These are phyloP conservation scores for Emydocephalus ijimae DNA, from an alignment of 2,113 vertebrate species.

Conservation along the genomic window DNA sequence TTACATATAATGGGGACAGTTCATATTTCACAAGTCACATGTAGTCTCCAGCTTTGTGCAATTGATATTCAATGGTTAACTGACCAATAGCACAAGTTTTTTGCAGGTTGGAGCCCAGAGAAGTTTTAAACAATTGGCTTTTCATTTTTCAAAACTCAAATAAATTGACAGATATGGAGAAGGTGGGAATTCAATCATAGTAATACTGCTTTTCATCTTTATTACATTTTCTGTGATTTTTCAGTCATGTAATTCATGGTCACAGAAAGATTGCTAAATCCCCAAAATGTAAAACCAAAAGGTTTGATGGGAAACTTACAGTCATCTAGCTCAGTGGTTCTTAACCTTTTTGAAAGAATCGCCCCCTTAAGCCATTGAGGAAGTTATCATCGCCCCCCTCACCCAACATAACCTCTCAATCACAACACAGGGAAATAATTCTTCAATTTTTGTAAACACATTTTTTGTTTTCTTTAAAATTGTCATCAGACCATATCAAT, in stretches of 20 bases:
- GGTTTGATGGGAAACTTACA: background rate
- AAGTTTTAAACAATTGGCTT: background rate
- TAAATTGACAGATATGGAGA: background rate
- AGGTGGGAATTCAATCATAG: background rate
- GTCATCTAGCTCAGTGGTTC: background rate
- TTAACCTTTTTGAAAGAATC: too few species aligned
- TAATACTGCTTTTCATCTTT: background rate
- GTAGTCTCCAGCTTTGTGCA: background rate
- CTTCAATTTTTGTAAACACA: too few species aligned
- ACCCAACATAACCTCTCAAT: too few species aligned
- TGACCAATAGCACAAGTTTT: background rate
- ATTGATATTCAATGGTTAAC: background rate
- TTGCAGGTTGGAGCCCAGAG: background rate
- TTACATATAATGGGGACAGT: background rate
- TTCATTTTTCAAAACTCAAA: background rate
- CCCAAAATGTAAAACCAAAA: background rate
- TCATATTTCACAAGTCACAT: background rate
- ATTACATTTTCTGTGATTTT: background rate
- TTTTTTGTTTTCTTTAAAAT: too few species aligned
- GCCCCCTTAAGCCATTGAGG: too few species aligned
- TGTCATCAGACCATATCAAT: too few species aligned
- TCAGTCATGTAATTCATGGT: background rate
- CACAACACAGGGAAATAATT: too few species aligned
- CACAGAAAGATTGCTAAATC: background rate
- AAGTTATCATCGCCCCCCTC: too few species aligned